Conservation (phyloP, 2,888 invertebrate species). For the Ectemnius cavifrons region DNA sequence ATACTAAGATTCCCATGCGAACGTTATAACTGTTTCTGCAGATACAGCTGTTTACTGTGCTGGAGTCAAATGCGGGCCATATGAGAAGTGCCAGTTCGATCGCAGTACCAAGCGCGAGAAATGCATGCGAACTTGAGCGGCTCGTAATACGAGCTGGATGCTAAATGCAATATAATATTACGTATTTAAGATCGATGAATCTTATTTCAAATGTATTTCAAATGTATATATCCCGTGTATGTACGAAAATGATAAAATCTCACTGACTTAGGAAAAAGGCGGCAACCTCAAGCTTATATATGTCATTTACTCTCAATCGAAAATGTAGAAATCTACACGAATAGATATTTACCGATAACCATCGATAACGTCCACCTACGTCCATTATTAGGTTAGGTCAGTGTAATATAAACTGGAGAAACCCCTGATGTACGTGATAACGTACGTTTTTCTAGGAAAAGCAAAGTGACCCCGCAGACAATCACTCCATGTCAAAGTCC, state of each 20-base stretch:
- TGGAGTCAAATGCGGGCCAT: conserved; percentile 84
- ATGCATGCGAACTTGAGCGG: conserved; percentile 81
- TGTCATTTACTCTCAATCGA: too few species aligned
- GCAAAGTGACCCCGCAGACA: background rate
- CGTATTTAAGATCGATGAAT: too few species aligned
- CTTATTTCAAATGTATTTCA: too few species aligned
- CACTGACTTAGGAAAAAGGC: too few species aligned
- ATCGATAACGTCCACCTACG: conserved; percentile 16
- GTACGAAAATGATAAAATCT: too few species aligned
- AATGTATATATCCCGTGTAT: too few species aligned
- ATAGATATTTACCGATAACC: conserved; percentile 31
- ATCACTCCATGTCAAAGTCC: background rate
- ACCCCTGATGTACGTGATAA: background rate
- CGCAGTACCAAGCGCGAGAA: conserved; percentile 83
- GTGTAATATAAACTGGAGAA: conserved; percentile 5
- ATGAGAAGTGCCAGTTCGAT: conserved; percentile 85
- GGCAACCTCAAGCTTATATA: too few species aligned
- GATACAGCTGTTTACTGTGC: conserved; percentile 82
- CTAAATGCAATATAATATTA: too few species aligned
- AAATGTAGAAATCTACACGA: background rate
- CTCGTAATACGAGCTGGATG: too few species aligned
- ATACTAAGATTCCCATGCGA: background rate
- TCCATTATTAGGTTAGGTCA: conserved; percentile 8
- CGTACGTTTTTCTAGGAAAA: background rate
- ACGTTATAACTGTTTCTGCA: conserved; percentile 58